These are phyloP conservation scores for Perognathus longimembris DNA, from an alignment of 2,113 vertebrate genomes.

Conservation along the genomic window DNA sequence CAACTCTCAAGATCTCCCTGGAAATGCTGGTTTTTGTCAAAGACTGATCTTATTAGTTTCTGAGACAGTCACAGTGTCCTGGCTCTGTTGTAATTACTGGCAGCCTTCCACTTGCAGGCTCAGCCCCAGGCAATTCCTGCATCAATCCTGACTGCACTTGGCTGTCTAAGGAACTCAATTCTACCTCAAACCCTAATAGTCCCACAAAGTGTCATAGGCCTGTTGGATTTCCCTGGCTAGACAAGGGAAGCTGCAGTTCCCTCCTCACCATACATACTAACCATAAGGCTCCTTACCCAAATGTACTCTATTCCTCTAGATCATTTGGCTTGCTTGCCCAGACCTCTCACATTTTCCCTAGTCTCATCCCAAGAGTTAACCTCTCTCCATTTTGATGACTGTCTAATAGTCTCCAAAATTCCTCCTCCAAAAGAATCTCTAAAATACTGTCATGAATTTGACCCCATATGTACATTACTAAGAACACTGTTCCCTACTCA, in stretches of 20 bases:
- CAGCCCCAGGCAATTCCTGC: background rate
- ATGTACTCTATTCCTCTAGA: background rate
- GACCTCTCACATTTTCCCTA: background rate
- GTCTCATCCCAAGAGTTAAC: background rate
- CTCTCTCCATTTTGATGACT: background rate
- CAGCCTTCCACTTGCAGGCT: background rate
- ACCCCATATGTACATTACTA: background rate
- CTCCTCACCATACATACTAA: background rate
- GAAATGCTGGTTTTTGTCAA: slow-evolving; percentile 30
- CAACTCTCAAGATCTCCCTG: slow-evolving; percentile 57
- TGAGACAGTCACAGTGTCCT: slow-evolving; percentile 49
- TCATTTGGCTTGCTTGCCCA: background rate
- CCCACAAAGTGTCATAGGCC: background rate
- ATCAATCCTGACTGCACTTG: background rate
- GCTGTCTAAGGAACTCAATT: background rate
- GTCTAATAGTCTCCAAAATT: background rate
- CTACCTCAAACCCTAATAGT: background rate
- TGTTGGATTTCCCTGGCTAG: no score
- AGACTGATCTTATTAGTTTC: slow-evolving; percentile 35
- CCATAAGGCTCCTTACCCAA: background rate
- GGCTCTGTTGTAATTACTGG: background rate
- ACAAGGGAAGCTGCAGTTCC: background rate
- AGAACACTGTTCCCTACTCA: background rate
- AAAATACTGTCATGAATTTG: background rate
- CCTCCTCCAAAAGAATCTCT: background rate